These are phyloP conservation scores for Falco novaeseelandiae DNA, from an alignment of 2,797 vertebrate species.

Conservation along the genomic window DNA sequence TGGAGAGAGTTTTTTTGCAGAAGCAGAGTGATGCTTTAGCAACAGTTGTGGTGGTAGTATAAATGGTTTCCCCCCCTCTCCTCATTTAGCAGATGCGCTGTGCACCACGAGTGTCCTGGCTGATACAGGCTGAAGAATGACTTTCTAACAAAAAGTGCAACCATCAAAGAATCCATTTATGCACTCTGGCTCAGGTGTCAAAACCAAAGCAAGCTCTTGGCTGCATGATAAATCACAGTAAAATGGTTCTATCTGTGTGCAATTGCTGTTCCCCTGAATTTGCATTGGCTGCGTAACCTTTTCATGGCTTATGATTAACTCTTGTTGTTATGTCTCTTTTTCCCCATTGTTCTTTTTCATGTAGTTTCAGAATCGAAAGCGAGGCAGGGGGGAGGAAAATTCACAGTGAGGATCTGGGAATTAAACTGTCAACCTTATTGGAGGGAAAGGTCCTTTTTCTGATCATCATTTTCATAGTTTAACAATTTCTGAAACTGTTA, in stretches of 20 bases:
- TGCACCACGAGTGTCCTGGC: not conserved
- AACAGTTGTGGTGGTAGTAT: no score
- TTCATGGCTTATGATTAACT: not conserved
- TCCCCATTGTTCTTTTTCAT: not conserved
- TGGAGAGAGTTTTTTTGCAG: not conserved
- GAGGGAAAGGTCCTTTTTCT: not conserved
- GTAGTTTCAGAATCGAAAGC: not conserved
- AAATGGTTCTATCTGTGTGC: not conserved
- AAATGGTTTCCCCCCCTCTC: no score
- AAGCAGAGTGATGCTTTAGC: not conserved
- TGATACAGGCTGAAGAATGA: not conserved
- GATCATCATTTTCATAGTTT: not conserved
- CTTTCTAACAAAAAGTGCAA: not conserved
- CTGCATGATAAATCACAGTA: not conserved
- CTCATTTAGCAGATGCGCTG: not conserved
- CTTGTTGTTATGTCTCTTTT: not conserved
- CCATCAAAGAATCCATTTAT: not conserved
- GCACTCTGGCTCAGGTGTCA: not conserved
- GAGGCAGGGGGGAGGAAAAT: not conserved
- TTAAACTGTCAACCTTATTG: not conserved
- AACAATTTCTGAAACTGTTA: not conserved
- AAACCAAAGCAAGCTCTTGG: not conserved
- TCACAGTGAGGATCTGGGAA: not conserved
- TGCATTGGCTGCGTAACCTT: not conserved
- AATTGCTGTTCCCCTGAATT: not conserved